Base-by-base conservation (phyloP, 2,113 vertebrate genomes). In the Galbula dea region DNA sequence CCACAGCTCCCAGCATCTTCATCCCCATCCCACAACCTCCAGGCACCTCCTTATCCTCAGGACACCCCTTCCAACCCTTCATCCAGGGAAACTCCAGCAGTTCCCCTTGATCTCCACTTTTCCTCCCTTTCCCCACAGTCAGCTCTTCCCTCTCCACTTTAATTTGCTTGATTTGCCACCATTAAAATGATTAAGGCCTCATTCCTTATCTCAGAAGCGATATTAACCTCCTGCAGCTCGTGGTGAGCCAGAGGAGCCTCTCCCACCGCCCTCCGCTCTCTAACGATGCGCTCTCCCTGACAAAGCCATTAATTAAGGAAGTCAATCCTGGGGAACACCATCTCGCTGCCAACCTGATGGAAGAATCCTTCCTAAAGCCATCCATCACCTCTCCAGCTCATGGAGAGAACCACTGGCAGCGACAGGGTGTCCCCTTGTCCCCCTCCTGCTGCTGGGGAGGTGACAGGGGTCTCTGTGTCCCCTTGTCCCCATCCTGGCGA, bases 161-260 rank as follows among this genome's bases (percentile, higher is more conserved):
- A 73, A 54, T 84, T 72, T 48, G 36, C 88, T 94, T 71, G 10
- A 87, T 96, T 88, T 10, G 17, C 77, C 58, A 27, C 94, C 72
- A 51, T 86, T 83, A 77, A 77, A 93, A 83, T 76, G 24, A 79
- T 94, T 81, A 68, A 88, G 76, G 20, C n/a, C 87, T 61, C 61
- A 32, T 91, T 71, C 87, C 91, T 93, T 68, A 81, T 87, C 92
- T 57, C 23, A 73, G 21, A 54, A 68, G 32, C 81, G 32, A 49
- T 37, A 76, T 93, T 82, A 66, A 86, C 91, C 89, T 86, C 94
- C 93, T 36, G 89, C 94, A 16, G 94, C 86, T 93, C 22, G 3
- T 11, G 10, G 29, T 5, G 24, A 49, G 48, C 57, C 18, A 6
- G 58, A 63, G 82, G 54, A 84, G 68, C 36, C 5, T 11, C 21